These are phyloP conservation scores for Chroicocephalus ridibundus DNA, from an alignment of 2,113 vertebrate species.

Conservation along the genomic window DNA sequence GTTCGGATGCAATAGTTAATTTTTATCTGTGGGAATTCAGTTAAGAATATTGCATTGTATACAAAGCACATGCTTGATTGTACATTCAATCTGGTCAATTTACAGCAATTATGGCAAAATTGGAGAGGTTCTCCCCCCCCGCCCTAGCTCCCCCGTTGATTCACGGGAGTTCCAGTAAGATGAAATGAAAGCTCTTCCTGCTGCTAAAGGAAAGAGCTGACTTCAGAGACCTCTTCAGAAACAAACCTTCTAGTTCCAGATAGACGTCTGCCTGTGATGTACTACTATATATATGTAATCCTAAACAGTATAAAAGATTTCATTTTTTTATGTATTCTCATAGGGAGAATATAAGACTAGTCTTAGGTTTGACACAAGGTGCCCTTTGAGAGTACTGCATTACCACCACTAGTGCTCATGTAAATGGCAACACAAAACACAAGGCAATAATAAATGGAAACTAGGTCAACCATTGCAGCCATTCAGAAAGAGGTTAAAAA, in stretches of 20 bases:
- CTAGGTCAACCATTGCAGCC: not conserved
- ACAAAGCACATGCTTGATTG: not conserved
- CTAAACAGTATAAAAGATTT: not conserved
- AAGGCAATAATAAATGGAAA: not conserved
- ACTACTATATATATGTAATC: not conserved
- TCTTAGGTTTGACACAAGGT: not conserved
- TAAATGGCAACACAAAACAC: not conserved
- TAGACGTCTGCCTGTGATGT: not conserved
- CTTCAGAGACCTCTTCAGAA: not conserved
- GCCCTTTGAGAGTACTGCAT: not conserved
- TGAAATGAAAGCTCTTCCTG: not conserved
- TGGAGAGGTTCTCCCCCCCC: not conserved
- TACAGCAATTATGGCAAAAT: not conserved
- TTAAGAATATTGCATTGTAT: not conserved
- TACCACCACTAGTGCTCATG: not conserved
- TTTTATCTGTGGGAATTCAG: not conserved
- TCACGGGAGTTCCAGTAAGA: not conserved
- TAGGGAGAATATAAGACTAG: not conserved
- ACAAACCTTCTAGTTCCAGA: not conserved
- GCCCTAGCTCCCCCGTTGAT: not conserved
- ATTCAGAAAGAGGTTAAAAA: not conserved
- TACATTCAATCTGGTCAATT: rapidly evolving
- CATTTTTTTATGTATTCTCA: not conserved
- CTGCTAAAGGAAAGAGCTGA: not conserved
- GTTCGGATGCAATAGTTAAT: not conserved